Evolutionary conservation across 2,888 invertebrate species (phyloP), one percentile per base, ranked within the genome.

Genomic region (Ectropis crepuscularia): DNA sequence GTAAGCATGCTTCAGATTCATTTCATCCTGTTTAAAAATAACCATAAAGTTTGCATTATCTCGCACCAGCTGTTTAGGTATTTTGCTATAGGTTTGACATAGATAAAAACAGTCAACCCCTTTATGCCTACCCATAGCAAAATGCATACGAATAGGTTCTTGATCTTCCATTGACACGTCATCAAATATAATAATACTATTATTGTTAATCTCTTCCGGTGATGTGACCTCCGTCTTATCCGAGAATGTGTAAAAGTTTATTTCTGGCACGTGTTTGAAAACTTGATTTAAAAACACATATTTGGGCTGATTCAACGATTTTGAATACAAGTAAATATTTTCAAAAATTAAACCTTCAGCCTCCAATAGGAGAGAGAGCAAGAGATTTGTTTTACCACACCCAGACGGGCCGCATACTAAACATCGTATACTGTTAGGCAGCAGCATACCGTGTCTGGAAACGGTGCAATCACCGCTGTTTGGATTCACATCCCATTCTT

Each of bases 1-100:
- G 55, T 74, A 79, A n/a, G 75, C 55, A 67, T 79, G 78, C 59
- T 65, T 72, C 37, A 78, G 51, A 59, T 79, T 79, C 0, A 70
- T 50, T 11, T 75, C 72, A 48, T 79, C 73, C 68, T 76, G 79
- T 61, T 74, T 75, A 48, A 79, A 79, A 10, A 77, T 58, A 12
- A 79, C 55, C 10, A 69, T 11, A 6, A 69, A 11, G 11, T 67
- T 70, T 0, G 11, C 59, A 49, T 70, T 70, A 48, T 68, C 68
- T 47, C 65, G 41, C 12, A 68, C 37, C 6, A 78, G 50, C 49
- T 80, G 78, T 47, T 78, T 79, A 5, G 76, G 75, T 11, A 79
- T 63, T 62, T 72, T 72, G 0, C 73, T 68, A 66, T 79, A 80
- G 11, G 75, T 77, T 58, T 81, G 80, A n/a, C 37, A 42, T 39